Percentiles rank a stretch among this genome's conserved stretches.
phyloP scores from a whole-genome alignment of 2,113 vertebrate genomes.

The Micromys minutus region DNA sequence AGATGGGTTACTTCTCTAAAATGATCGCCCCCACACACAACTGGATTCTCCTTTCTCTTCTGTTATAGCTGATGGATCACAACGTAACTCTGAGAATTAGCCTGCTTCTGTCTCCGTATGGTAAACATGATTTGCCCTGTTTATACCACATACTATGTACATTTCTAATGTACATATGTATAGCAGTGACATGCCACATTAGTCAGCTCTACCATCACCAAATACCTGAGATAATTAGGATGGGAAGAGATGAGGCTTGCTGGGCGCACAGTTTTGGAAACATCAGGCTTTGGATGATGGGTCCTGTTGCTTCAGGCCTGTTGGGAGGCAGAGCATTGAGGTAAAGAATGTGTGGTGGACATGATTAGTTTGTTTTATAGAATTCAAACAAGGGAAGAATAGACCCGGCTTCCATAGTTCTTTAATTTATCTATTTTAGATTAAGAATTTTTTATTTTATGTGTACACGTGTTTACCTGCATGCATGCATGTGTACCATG shows the following conservation, averaged over 20 bases:
- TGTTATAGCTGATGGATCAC: not conserved
- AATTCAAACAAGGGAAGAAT: not conserved
- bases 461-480: not conserved
- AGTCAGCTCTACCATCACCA: not conserved
- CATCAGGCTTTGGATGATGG: not conserved
- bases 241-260: not conserved
- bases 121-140: not conserved
- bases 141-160: too few relatives aligned
- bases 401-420: not conserved
- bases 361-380: not conserved
- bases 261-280: not conserved
- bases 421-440: not conserved
- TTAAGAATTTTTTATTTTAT: not conserved
- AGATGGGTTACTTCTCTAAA: not conserved
- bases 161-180: too few relatives aligned
- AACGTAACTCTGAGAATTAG: not conserved
- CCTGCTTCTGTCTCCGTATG: not conserved
- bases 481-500: not conserved
- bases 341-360: too few relatives aligned
- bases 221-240: not conserved
- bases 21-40: not conserved
- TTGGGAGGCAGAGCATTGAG: not conserved
- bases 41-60: not conserved
- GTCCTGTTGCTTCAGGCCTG: not conserved
- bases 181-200: too few relatives aligned